phyloP scores from a whole-genome alignment of 2,888 invertebrate species.

The Tanaodytes sp. region DNA sequence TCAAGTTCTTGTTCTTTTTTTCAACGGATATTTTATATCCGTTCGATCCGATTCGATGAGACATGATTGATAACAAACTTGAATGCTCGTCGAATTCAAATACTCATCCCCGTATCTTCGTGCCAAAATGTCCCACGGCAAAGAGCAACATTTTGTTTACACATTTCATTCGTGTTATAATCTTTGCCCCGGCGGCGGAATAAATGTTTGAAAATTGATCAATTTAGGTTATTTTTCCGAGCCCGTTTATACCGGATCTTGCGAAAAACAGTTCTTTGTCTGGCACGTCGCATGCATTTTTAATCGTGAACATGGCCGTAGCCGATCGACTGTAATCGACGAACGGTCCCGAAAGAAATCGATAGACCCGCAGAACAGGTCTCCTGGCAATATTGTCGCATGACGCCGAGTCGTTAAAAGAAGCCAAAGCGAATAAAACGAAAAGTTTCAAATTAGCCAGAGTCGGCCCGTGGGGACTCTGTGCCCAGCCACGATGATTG shows the following conservation, averaged over 20 bases:
- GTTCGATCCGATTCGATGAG: too few relatives aligned
- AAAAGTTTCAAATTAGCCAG: conserved; percentile 63
- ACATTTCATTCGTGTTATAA: conserved; percentile 31
- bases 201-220: conserved; percentile 44
- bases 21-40: too few relatives aligned
- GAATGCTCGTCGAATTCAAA: too few relatives aligned
- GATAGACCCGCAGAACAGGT: conserved; percentile 59
- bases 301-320: conserved; percentile 28
- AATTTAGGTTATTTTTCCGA: conserved; percentile 40
- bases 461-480: conserved; percentile 63
- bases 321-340: conserved; percentile 45
- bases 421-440: conserved; percentile 49
- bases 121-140: too few relatives aligned
- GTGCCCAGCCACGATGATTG: conserved; percentile 37
- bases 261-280: conserved; percentile 43
- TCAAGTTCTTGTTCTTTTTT: too few relatives aligned
- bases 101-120: too few relatives aligned
- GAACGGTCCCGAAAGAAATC: conserved; percentile 45
- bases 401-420: conserved; percentile 66
- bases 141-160: conserved; percentile 29
- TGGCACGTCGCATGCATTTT: conserved; percentile 47
- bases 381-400: conserved; percentile 68
- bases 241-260: conserved; percentile 30
- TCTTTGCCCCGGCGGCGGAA: conserved; percentile 15
- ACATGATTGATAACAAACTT: too few relatives aligned